Evolutionary conservation across 2,888 invertebrate genomes (phyloP).

Genomic region (Tiphia femorata): DNA sequence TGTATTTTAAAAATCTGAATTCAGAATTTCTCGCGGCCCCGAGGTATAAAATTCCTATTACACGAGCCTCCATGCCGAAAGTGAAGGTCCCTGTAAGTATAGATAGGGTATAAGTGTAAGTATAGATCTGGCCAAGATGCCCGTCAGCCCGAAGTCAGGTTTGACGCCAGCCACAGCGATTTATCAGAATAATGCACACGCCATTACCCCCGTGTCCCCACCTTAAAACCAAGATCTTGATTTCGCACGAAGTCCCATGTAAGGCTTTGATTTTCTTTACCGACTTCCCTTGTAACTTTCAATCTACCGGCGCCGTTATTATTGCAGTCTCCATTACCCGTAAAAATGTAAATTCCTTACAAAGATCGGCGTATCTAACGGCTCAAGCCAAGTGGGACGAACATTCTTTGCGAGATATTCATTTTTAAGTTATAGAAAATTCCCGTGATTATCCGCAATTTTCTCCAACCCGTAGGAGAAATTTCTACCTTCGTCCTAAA

Average conservation of each 20-base stretch:
- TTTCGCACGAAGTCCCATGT: conserved; percentile 56
- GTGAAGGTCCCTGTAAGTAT: background rate
- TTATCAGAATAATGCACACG: conserved; percentile 68
- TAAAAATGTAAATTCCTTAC: conserved; percentile 1
- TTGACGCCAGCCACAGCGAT: conserved; percentile 63
- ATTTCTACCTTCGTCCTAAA: no score
- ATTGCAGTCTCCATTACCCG: conserved; percentile 7
- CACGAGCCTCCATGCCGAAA: background rate
- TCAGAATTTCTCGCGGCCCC: no score
- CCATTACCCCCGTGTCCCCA: conserved; percentile 65
- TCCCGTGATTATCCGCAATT: no score
- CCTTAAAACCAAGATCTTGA: conserved; percentile 62
- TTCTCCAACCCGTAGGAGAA: no score
- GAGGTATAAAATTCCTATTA: background rate
- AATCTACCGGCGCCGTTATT: conserved; percentile 34
- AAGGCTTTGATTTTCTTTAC: conserved; percentile 49
- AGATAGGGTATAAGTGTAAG: conserved; percentile 35
- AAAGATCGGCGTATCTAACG: no score
- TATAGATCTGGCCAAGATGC: conserved; percentile 52
- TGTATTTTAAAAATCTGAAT: no score
- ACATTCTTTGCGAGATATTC: no score
- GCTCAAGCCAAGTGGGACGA: no score
- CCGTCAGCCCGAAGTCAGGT: conserved; percentile 59
- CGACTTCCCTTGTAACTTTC: conserved; percentile 39
- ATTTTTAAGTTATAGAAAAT: no score